phyloP scores from a whole-genome alignment of 1,140 invertebrate species.

The Eumeta japonica region DNA sequence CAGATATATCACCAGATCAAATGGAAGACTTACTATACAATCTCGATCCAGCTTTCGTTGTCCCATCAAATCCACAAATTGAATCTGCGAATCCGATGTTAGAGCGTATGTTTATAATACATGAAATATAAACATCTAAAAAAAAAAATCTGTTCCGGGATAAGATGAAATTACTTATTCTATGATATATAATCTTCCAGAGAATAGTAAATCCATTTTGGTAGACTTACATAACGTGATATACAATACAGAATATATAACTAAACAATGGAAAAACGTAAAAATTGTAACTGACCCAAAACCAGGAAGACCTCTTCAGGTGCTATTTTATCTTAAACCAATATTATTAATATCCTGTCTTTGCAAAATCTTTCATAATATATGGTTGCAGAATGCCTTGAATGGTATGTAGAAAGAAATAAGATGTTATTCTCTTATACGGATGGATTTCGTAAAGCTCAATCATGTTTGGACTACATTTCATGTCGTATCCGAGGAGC shows the following conservation, averaged over 20 bases:
- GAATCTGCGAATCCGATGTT: no score
- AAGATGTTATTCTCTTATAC: neutral
- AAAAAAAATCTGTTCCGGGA: constrained; percentile 13
- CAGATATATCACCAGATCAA: no score
- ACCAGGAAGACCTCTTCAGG: neutral
- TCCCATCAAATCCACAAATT: no score
- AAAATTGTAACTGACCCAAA: constrained; percentile 3
- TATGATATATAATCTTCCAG: constrained; percentile 10
- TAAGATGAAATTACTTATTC: constrained; percentile 13
- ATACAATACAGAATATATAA: neutral
- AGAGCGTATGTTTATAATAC: no score
- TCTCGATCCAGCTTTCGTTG: no score
- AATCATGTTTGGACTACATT: constrained; percentile 9
- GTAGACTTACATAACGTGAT: no score
- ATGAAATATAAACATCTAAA: no score
- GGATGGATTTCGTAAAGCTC: neutral
- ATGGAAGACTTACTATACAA: no score
- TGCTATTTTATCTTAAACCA: no score
- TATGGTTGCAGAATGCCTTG: constrained; percentile 4
- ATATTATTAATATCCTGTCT: no score
- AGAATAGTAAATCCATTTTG: neutral
- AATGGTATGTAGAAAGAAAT: constrained; percentile 3
- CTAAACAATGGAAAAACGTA: constrained; percentile 3
- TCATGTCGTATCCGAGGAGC: constrained; percentile 3
- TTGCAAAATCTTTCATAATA: constrained; percentile 6